Evolutionary conservation across 2,113 vertebrate species (phyloP).

Genomic region (Brachirus orientalis): DNA sequence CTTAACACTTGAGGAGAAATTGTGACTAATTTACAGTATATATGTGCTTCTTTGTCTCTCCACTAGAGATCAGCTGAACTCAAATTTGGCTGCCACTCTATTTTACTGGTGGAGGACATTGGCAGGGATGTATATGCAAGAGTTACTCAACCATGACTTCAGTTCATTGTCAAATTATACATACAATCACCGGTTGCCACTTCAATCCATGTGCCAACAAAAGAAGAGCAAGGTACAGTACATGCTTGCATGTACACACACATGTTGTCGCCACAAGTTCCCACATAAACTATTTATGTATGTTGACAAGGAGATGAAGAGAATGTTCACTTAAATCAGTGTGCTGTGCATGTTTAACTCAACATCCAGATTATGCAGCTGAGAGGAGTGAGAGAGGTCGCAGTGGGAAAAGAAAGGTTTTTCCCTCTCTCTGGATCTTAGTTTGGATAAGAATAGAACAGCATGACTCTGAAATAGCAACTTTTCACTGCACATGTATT

Average conservation of each 20-base stretch:
- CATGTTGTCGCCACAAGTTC: conserved; percentile 10
- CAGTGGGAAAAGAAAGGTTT: not conserved
- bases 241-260: conserved; percentile 37
- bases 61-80: conserved; percentile 41
- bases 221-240: conserved; percentile 40
- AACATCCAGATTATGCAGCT: too few species aligned
- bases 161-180: conserved; percentile 40
- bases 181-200: conserved; percentile 25
- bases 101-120: conserved; percentile 15
- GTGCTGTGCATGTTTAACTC: conserved; percentile 23
- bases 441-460: conserved; percentile 74
- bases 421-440: conserved; percentile 7
- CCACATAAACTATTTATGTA: conserved; percentile 62
- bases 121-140: conserved; percentile 33
- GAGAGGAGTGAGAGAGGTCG: conserved; percentile 5
- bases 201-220: conserved; percentile 16
- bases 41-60: conserved; percentile 20
- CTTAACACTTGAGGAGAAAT: conserved; percentile 23
- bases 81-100: conserved; percentile 38
- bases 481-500: conserved; percentile 69
- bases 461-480: conserved; percentile 61
- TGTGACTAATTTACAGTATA: not conserved
- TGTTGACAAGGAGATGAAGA: conserved; percentile 43
- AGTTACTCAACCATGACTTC: conserved; percentile 41
- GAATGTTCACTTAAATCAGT: conserved; percentile 45